Percentiles rank a stretch among this genome's conserved stretches.
Evolutionary conservation across 2,888 invertebrate genomes (phyloP).

Genomic region (Dynastes maya): DNA sequence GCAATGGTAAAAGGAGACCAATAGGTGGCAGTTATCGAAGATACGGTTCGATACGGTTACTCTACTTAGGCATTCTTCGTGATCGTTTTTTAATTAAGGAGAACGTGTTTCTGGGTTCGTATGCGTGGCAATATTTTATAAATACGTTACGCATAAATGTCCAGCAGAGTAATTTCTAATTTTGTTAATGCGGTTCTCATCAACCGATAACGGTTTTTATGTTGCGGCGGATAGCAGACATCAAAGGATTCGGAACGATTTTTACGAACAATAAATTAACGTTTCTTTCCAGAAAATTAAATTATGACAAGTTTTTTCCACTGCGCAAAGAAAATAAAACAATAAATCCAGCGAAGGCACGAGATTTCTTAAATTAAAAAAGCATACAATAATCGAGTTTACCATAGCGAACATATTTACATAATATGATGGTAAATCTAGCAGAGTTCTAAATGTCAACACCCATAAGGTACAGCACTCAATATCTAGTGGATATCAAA

Average conservation of each 20-base stretch:
- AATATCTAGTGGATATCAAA: no score
- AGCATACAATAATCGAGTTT: no score
- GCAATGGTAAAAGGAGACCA: neutral
- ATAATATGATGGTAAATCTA: no score
- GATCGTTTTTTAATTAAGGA: slow-evolving; percentile 17
- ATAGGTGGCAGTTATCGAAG: neutral
- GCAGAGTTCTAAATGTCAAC: no score
- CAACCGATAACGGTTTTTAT: neutral
- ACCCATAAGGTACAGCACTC: no score
- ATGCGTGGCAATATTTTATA: slow-evolving; percentile 8
- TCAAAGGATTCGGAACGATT: slow-evolving; percentile 2
- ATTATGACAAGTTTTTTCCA: slow-evolving; percentile 2
- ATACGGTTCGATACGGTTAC: slow-evolving; percentile 2
- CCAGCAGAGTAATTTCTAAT: slow-evolving; percentile 5
- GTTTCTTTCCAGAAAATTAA: neutral
- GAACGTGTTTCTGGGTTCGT: neutral
- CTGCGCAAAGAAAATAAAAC: neutral
- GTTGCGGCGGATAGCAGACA: neutral
- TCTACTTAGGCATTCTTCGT: neutral
- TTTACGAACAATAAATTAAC: slow-evolving; percentile 10
- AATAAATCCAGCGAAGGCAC: neutral
- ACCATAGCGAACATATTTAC: no score
- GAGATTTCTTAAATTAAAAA: no score
- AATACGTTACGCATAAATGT: neutral
- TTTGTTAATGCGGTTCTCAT: slow-evolving; percentile 15